A percentile compares a stretch with the other conserved stretches of the same genome.
Evolutionary conservation across 2,888 invertebrate genomes (phyloP).

Genomic region (Girardia tigrina): DNA sequence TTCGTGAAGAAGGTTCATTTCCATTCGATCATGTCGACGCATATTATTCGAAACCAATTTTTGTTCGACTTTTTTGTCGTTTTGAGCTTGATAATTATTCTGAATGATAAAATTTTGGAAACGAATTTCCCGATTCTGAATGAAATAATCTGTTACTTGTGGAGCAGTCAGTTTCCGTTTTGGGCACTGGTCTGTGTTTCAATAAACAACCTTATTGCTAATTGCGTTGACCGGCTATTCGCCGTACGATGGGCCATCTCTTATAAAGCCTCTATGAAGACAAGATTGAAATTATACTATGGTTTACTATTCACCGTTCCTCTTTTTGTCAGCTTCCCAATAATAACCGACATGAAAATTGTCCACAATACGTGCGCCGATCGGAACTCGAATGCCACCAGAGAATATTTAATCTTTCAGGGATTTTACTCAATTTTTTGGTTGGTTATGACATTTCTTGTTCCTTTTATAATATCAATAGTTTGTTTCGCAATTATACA

Average conservation of each 20-base stretch:
- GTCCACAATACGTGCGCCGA: background rate
- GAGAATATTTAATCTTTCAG: background rate
- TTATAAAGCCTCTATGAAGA: background rate
- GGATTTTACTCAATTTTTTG: background rate
- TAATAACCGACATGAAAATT: background rate
- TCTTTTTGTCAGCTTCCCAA: background rate
- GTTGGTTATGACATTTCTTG: background rate
- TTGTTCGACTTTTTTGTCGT: background rate
- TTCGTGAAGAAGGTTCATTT: background rate
- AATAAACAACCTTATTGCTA: background rate
- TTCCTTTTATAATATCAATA: background rate
- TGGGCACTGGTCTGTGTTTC: background rate
- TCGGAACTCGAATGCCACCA: background rate
- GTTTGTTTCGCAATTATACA: background rate
- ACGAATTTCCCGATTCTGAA: background rate
- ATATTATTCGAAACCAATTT: constrained; percentile 2
- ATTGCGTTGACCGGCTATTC: background rate
- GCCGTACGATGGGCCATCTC: background rate
- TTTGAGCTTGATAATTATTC: background rate
- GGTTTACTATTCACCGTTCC: background rate
- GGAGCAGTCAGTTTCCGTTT: constrained; percentile 1
- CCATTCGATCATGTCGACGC: background rate
- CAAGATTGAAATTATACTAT: background rate
- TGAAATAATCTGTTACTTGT: background rate
- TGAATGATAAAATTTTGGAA: background rate